Base-by-base conservation (phyloP, 2,888 invertebrate genomes). In the Stenotaenia linearis region DNA sequence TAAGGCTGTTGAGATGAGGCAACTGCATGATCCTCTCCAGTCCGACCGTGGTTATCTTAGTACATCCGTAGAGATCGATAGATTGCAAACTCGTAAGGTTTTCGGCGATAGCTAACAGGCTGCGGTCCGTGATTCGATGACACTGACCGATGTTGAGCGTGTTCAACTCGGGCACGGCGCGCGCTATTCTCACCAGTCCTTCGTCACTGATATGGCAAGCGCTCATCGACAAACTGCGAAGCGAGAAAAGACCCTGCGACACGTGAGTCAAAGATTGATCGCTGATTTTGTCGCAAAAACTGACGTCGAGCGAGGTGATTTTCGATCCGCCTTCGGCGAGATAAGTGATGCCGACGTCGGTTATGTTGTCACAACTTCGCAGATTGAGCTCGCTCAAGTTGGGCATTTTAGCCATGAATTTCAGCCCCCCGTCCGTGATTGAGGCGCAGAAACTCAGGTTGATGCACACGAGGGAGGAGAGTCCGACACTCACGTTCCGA, bases 21-120 rank as follows among this genome's bases (percentile, higher is more conserved):
- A 96, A 89, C 88, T 94, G 93, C 92, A 95, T 93, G 85, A 97
- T 93, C 86, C 91, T 91, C 87, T 95, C 94, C 85, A 97, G 90
- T 82, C 96, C 96, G 84, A 91, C 91, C 78, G 94, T 92, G 80
- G 95, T 94, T 84, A 97, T 92, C 86, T 92, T 91, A 82, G 95
- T 94, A 87, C 97, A 97, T 69, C 97, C 97, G 88, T 97, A 97
- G 85, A 97, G 90, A 89, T 97, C 97, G 88, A 97, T 96, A 85
- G 92, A 93, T 87, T 91, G 92, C 80, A 97, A 89, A 84, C 93
- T 91, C 82, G 90, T 90, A 84, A 96, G 89, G 83, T 93, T 92
- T 84, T 95, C 94, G 80, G 94, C 93, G 50, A 97, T 90, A 37
- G 92, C 91, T 81, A 91, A 90, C 78, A 97, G 88, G 2, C 95